Percentiles rank a stretch among this genome's conserved stretches.
Conservation (phyloP, 2,113 vertebrate species). For the Psilopogon haemacephalus region DNA sequence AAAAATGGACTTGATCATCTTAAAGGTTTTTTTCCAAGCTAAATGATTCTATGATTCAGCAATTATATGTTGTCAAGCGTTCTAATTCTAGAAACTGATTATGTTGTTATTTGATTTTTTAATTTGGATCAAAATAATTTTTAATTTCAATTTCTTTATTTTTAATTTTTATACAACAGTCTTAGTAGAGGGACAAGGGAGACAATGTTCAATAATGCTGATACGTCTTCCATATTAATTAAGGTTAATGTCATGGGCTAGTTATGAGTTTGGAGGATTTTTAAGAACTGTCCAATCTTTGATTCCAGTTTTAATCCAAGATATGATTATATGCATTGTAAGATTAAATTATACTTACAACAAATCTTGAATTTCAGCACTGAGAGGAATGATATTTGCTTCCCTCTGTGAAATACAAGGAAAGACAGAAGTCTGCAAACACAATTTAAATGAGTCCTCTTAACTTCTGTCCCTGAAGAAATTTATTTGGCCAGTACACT, state of each 20-base stretch:
- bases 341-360: neutral
- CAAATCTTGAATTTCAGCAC: neutral
- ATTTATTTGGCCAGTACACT: neutral
- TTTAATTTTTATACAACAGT: rapidly evolving
- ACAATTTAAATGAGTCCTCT: neutral
- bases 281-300: neutral
- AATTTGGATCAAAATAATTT: neutral
- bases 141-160: neutral
- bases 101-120: neutral
- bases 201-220: neutral
- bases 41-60: neutral
- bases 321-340: no score
- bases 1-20: rapidly evolving
- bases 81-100: neutral
- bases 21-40: neutral
- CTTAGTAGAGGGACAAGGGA: neutral
- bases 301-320: neutral
- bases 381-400: neutral
- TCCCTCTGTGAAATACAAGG: neutral
- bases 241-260: neutral
- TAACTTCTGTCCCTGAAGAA: neutral
- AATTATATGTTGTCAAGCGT: neutral
- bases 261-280: neutral
- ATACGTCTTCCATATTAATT: neutral
- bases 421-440: neutral